Conservation (phyloP, 1,140 invertebrate genomes). For the Wiebesia pumilae region DNA sequence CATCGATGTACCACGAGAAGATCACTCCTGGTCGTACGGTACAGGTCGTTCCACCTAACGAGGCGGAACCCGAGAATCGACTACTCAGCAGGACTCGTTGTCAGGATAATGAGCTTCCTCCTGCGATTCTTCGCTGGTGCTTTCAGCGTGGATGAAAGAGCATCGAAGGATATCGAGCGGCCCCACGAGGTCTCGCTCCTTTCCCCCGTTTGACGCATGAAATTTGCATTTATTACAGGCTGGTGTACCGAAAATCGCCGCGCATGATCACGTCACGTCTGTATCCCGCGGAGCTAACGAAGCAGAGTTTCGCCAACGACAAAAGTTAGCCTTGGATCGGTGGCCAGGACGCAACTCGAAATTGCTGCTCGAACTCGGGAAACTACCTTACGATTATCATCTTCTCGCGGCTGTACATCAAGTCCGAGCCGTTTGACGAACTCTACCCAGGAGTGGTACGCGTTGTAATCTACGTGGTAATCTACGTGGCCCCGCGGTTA, state of each 20-base stretch:
- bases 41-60: not conserved
- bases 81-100: no score
- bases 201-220: not conserved
- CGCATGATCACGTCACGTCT: conserved; percentile 15
- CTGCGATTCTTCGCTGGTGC: no score
- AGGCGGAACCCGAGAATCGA: no score
- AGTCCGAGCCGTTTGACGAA: conserved; percentile 58
- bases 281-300: not conserved
- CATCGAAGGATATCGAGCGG: no score
- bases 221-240: not conserved
- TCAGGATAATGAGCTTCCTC: no score
- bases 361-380: conserved; percentile 53
- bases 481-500: not conserved
- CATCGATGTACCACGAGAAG: no score
- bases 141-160: no score
- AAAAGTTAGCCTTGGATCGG: not conserved
- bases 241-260: not conserved
- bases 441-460: conserved; percentile 55
- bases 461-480: conserved; percentile 33
- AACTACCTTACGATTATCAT: conserved; percentile 63
- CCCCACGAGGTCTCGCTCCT: no score
- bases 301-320: conserved; percentile 12
- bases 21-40: no score
- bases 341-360: not conserved
- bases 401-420: conserved; percentile 58